Evolutionary conservation across 2,888 invertebrate species (phyloP).

Genomic region (Abrostola triplasia): DNA sequence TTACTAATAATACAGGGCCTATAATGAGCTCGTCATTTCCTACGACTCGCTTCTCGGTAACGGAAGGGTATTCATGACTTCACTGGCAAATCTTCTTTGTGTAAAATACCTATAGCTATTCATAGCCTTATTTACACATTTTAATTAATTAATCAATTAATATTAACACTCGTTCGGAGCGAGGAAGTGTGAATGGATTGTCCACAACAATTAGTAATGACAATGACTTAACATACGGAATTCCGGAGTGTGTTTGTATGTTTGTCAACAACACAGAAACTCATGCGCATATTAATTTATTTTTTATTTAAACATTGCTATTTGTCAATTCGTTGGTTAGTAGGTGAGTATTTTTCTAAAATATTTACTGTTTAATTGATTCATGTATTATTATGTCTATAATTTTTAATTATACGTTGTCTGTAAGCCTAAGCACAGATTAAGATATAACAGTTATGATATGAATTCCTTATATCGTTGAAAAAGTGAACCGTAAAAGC

Average conservation of each 20-base stretch:
- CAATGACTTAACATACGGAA: constrained; percentile 44
- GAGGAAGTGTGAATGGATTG: constrained; percentile 26
- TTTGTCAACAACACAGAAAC: constrained; percentile 49
- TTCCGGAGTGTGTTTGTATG: constrained; percentile 48
- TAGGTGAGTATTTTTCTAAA: no score
- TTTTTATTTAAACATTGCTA: constrained; percentile 29
- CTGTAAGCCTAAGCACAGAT: no score
- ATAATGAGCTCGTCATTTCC: no score
- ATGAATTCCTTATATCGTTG: no score
- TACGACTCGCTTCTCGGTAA: no score
- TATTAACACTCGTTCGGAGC: constrained; percentile 5
- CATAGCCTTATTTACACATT: constrained; percentile 21
- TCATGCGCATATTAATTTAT: constrained; percentile 42
- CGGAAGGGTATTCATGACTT: no score
- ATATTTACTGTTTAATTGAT: no score
- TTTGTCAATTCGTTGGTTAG: constrained; percentile 16
- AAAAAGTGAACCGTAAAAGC: no score
- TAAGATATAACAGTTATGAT: no score
- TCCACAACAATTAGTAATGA: constrained; percentile 42
- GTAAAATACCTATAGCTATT: constrained; percentile 16
- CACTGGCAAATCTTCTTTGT: background rate
- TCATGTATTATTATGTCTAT: no score
- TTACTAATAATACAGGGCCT: no score
- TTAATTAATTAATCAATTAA: constrained; percentile 25
- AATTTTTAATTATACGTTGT: no score